Evolutionary conservation across 1,140 invertebrate species (phyloP), one percentile per base, ranked within the genome.

Genomic region (Metaphire vulgaris): DNA sequence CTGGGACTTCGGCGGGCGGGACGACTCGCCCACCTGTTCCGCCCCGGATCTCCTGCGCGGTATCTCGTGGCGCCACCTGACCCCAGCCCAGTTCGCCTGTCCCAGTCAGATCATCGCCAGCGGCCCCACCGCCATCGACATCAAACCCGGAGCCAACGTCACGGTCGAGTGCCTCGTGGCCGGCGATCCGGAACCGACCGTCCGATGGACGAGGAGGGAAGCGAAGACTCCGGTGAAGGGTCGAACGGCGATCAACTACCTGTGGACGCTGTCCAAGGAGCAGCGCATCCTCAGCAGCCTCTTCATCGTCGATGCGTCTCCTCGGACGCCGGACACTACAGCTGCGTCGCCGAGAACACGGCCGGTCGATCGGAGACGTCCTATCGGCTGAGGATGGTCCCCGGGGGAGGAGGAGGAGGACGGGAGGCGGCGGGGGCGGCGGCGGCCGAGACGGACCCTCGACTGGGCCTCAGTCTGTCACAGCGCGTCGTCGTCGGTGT

Each of bases 281-380:
- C 41, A 56, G 41, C 41, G 41, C 41, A 56, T 56, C 41, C 41
- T 56, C 41, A 56, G 41, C 41, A 6, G 6, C 41, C 41, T 56
- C 41, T 56, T 56, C 41, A 6, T 56, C 41, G 21, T 21, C 41
- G 41, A 56, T 21, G 41, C 41, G 41, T 6, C 6, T 21, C 41
- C 6, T 56, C 41, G 41, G 29, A 26, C 29, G 64, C 70, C 26
- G 78, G 75, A 1, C 41, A 73, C 26, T 84, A 84, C 68, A 76
- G 78, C 21, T 84, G 83, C 72, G 74, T 79, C 21, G 80, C 81
- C 0, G 75, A 82, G 74, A 84, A 84, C 74, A 77, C 79, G 21
- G 78, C 80, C 14, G 82, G 82, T 2, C 30, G 32, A 0, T 74
- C 71, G 29, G 77, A 76, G 1, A 75, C 81, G 0, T 76, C 77